Base-by-base conservation (phyloP, 2,113 vertebrate species). In the Epinephelus fuscoguttatus region DNA sequence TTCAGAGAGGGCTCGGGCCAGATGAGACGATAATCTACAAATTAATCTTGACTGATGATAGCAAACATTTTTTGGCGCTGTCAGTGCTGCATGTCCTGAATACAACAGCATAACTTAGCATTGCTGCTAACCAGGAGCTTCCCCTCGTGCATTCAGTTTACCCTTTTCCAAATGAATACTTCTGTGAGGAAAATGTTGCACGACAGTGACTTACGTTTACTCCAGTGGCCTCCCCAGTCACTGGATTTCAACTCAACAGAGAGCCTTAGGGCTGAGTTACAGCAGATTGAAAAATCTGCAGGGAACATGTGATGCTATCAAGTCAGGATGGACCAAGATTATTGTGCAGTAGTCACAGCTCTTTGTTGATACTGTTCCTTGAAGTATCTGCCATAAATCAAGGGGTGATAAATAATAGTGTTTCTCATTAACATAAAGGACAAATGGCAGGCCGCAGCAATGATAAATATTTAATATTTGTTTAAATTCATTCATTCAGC, bases 111-210 rank as follows among this genome's bases (percentile, higher is more conserved):
- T 40, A 62, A 0, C 9, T 75, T 53, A 60, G 18, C 21, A 63
- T 63, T 77, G 66, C 62, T 59, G 52, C 61, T 45, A 9, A 84
- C 72, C 10, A 71, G 80, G 56, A 64, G 27, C 73, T 42, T 78
- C 30, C 30, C 25, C 69, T 62, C 2, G 9, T 57, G 30, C 72
- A 52, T 50, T 56, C 62, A 74, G 67, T 69, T 85, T 53, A 75
- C 47, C 70, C 68, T 85, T 70, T 90, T 87, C 70, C 74, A 75
- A 61, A 77, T 84, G 68, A 79, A 75, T 85, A 45, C 74, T 61
- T 62, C 18, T 0, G 42, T 64, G 84, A 90, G 25, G 77, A 68
- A 70, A 47, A 89, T 68, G 64, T 55, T 62, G 27, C 68, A 12
- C 25, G 82, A 78, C 84, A 84, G 10, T 57, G 76, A 66, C 77